Evolutionary conservation across 2,888 invertebrate species (phyloP).

Genomic region (Ferrisia virgata): DNA sequence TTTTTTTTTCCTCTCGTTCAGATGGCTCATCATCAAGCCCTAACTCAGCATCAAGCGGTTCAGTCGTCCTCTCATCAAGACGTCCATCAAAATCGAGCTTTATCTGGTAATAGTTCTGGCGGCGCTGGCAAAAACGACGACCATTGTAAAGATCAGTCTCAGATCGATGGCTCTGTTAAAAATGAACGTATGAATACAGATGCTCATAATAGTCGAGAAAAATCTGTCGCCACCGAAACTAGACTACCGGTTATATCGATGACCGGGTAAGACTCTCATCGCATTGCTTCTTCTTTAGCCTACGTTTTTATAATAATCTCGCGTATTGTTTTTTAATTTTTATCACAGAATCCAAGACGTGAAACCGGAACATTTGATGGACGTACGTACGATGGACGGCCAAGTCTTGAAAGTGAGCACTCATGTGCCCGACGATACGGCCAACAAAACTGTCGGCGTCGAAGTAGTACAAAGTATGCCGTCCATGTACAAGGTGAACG

Average conservation of each 20-base stretch:
- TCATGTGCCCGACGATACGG: constrained; percentile 60
- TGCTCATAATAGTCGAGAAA: constrained; percentile 30
- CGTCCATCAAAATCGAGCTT: constrained; percentile 26
- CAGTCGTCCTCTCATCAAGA: constrained; percentile 34
- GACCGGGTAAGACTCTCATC: constrained; percentile 20
- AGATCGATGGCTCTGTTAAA: constrained; percentile 37
- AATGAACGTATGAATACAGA: constrained; percentile 48
- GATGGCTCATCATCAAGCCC: constrained; percentile 58
- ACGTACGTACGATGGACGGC: constrained; percentile 66
- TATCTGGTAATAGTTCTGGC: neutral
- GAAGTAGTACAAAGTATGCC: constrained; percentile 78
- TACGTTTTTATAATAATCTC: neutral
- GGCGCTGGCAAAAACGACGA: neutral
- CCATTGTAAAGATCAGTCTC: constrained; percentile 10
- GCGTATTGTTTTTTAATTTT: neutral
- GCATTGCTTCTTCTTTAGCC: neutral
- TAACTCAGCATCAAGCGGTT: constrained; percentile 53
- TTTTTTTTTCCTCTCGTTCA: constrained; percentile 49
- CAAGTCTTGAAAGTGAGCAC: constrained; percentile 72
- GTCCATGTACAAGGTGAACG: constrained; percentile 75
- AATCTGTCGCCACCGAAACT: neutral
- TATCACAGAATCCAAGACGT: constrained; percentile 54
- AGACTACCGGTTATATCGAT: constrained; percentile 43
- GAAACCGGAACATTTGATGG: constrained; percentile 59
- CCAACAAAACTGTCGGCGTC: constrained; percentile 61